Percentiles rank a stretch among this genome's conserved stretches.
Conservation (phyloP, 2,888 invertebrate genomes). For the Epinotia brunnichana region DNA sequence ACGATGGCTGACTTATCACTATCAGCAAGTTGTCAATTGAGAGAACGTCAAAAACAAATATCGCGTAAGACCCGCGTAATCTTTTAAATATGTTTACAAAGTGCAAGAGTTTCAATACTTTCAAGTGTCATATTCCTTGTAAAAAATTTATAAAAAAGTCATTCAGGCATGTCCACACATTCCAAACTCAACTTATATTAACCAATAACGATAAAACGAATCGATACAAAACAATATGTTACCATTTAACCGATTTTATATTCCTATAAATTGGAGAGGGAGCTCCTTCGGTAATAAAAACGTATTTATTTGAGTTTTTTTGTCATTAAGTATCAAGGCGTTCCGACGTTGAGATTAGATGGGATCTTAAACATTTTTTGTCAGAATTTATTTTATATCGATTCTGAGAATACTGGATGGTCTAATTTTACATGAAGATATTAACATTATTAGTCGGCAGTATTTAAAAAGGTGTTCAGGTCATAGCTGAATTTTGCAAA, state of each 20-base stretch:
- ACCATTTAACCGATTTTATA: conserved; percentile 53
- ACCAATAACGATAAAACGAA: conserved; percentile 76
- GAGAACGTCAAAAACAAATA: too few relatives aligned
- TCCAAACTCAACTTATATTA: conserved; percentile 17
- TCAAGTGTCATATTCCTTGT: too few relatives aligned
- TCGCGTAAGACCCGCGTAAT: too few relatives aligned
- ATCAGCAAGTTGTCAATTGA: too few relatives aligned
- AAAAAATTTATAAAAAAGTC: not conserved
- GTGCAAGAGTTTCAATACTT: too few relatives aligned
- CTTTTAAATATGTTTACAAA: too few relatives aligned
- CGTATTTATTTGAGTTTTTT: conserved; percentile 60
- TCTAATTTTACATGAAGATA: conserved; percentile 31
- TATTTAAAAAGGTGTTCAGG: not conserved
- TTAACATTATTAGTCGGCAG: not conserved
- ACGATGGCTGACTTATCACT: too few relatives aligned
- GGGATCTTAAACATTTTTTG: conserved; percentile 39
- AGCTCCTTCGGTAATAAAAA: conserved; percentile 58
- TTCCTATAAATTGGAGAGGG: conserved; percentile 63
- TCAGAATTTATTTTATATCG: conserved; percentile 40
- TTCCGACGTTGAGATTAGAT: conserved; percentile 35
- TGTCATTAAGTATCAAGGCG: conserved; percentile 48
- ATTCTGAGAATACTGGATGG: conserved; percentile 21
- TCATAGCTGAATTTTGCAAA: too few relatives aligned
- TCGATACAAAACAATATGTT: conserved; percentile 67
- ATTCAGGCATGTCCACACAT: conserved; percentile 49